Evolutionary conservation across 2,888 invertebrate genomes (phyloP), one percentile per base, ranked within the genome.

Genomic region (Philereme vetulata): DNA sequence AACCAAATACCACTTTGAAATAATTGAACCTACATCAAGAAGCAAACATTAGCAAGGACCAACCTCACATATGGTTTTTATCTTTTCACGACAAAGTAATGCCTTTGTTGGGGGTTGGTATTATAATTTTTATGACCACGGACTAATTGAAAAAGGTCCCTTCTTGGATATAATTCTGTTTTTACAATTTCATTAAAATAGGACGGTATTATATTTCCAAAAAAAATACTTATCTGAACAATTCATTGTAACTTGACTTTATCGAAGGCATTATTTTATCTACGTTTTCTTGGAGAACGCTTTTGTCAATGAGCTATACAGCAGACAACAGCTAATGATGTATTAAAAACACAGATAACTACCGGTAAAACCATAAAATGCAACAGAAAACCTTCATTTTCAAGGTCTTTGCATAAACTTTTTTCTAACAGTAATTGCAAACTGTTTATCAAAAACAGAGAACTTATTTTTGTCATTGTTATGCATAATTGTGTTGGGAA

Each of bases 11-110:
- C 43, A 50, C n/a, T 55, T 51, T 36, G 3, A 45, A 48, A 46
- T 44, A 56, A 60, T 52, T 49, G 43, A 57, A 56, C 49, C 10
- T 51, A 38, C 42, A 52, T 44, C 45, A 53, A 50, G 48, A n/a
- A n/a, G 46, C 66, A 65, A 76, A 76, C 75, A 75, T 76, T 77
- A 81, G 69, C 65, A 65, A 67, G 68, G 67, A 69, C 66, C 57
- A 66, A 66, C 49, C 62, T 56, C 71, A 65, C 74, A 74, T 70
- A 71, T 71, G 74, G 64, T 59, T 67, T 65, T 77, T 80, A 78
- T 80, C 67, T 73, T 70, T 70, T 70, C 62, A 67, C 70, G 69
- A 65, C 70, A 58, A 65, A 70, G 68, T 80, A 75, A 77, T 73
- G 70, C 70, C 66, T 49, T 63, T 54, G 51, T 62, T 60, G 58